phyloP scores from a whole-genome alignment of 2,797 vertebrate species.

The Corythornis leucogaster region DNA sequence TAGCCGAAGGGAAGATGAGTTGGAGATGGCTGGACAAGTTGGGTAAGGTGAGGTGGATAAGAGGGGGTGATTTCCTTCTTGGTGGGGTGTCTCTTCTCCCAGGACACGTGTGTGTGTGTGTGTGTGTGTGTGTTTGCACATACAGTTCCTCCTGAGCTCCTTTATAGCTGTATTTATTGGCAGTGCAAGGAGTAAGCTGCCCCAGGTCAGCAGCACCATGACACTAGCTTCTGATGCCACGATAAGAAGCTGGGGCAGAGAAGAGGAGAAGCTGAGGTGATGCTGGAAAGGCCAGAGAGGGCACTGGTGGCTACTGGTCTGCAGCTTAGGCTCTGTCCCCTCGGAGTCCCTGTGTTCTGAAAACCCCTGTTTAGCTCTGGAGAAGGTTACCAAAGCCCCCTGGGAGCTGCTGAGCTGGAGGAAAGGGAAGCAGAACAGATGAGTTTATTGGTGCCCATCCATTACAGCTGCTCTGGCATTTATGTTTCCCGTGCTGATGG shows the following conservation, averaged over 20 bases:
- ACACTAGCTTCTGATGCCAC: no score
- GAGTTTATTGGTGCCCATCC: slow-evolving; percentile 72
- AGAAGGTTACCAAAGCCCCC: slow-evolving; percentile 62
- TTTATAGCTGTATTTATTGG: not conserved
- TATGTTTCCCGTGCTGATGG: slow-evolving; percentile 75
- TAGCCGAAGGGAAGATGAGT: not conserved
- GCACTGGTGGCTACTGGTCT: not conserved
- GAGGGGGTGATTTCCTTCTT: not conserved
- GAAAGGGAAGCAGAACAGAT: slow-evolving; percentile 48
- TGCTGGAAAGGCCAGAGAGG: no score
- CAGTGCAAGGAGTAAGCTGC: not conserved
- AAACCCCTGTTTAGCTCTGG: slow-evolving; percentile 48
- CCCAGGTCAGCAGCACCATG: not conserved
- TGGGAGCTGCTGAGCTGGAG: not conserved
- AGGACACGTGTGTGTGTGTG: not conserved
- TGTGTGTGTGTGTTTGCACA: not conserved
- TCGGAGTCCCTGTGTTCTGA: slow-evolving; percentile 8
- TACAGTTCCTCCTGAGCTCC: not conserved
- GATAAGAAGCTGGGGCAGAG: no score
- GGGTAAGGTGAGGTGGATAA: not conserved
- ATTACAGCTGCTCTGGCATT: slow-evolving; percentile 76
- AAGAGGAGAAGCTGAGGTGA: no score
- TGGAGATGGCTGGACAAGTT: not conserved
- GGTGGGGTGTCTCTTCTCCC: not conserved
- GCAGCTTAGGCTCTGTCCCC: not conserved